Evolutionary conservation across 2,113 vertebrate species (phyloP).

Genomic region (Aramus guarauna): DNA sequence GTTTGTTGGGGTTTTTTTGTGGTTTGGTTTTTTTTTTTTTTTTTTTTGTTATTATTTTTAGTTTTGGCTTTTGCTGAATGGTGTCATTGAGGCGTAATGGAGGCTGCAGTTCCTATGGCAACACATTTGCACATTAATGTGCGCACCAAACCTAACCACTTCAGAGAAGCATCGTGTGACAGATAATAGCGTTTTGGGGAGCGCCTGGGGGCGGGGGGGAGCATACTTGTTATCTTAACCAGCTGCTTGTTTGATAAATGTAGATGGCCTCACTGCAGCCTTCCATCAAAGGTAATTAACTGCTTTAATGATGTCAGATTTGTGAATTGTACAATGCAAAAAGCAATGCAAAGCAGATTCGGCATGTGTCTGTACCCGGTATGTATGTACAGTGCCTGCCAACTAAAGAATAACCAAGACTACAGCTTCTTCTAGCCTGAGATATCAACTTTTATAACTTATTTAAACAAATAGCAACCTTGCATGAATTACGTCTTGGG

Average conservation of each 20-base stretch:
- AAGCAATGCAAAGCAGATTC: constrained; percentile 83
- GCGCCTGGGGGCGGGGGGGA: not conserved
- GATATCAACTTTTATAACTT: constrained; percentile 75
- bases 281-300: constrained; percentile 64
- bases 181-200: constrained; percentile 35
- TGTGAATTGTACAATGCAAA: constrained; percentile 90
- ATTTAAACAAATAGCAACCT: constrained; percentile 75
- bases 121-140: constrained; percentile 69
- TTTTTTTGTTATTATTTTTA: constrained; percentile 25
- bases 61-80: constrained; percentile 73
- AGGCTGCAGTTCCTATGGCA: constrained; percentile 69
- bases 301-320: constrained; percentile 83
- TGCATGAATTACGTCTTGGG: constrained; percentile 76
- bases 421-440: constrained; percentile 81
- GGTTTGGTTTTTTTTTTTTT: not conserved
- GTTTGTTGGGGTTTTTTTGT: not conserved
- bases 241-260: constrained; percentile 56
- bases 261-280: constrained; percentile 59
- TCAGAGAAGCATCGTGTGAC: constrained; percentile 49
- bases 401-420: constrained; percentile 72
- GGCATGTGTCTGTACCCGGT: constrained; percentile 89
- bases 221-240: constrained; percentile 41
- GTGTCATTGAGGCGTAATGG: constrained; percentile 76
- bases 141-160: constrained; percentile 43
- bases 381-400: constrained; percentile 86